Base-by-base conservation (phyloP, 2,888 invertebrate genomes). In the Hecatera dysodea region DNA sequence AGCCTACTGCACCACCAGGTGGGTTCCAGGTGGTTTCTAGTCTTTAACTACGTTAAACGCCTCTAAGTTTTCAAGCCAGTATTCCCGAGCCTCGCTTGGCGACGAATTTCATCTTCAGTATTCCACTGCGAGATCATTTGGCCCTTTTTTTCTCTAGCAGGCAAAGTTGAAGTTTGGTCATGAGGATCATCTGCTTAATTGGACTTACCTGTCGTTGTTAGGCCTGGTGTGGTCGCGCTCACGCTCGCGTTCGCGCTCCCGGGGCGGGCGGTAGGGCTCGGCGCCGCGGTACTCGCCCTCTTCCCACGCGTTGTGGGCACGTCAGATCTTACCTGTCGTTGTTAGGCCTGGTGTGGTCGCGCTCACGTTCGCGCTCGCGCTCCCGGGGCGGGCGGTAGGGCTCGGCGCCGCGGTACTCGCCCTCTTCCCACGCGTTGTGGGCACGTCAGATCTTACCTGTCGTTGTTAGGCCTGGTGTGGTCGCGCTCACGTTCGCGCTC, bases 401-500 rank as follows among this genome's bases (percentile, higher is more conserved):
- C 80, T 91, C 90, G 36, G 86, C 86, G 74, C 81, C 80, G 68
- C 88, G 88, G 80, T 84, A 86, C 71, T 86, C 83, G 56, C 81
- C 76, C 80, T 86, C 88, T 65, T 83, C 83, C 83, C 85, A 84
- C 93, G 69, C 93, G 69, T 75, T 81, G 75, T 74, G 33, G 90
- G 85, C 89, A 96, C 95, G 88, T 97, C 97, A 46, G n/a, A n/a
- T n/a, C n/a, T 8, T 66, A 93, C 94, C 94, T 90, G 73, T 94
- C 94, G 36, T 89, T 90, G 85, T 92, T 92, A 81, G 91, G 81
- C 50, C 89, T 75, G 81, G 70, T 81, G 78, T 81, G 83, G 19
- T 70, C 63, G 11, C 80, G 77, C 22, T 80, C 85, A 66, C 81
- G 87, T 72, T 84, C 92, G 75, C 75, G 83, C 27, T 84, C 84